Base-by-base conservation (phyloP, 2,113 vertebrate species). In the Pygoscelis adeliae region DNA sequence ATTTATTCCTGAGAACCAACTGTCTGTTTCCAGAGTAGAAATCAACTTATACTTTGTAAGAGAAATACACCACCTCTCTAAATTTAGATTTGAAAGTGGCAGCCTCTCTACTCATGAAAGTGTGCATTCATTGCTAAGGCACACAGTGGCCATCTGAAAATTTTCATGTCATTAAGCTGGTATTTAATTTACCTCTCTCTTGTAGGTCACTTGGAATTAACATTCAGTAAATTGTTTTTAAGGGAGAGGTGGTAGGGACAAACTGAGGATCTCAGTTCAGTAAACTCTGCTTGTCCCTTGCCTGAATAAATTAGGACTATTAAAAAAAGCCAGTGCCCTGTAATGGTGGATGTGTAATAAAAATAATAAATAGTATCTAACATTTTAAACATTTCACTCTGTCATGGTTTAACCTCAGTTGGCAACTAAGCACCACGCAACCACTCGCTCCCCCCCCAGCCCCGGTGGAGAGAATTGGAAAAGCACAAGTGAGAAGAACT, bases 61-160 rank as follows among this genome's bases (percentile, higher is more conserved):
- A 90, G 30, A 96, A 93, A 90, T 97, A 74, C 46, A 81, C 90
- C 95, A 91, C 61, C 65, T 95, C 77, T 93, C 96, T 98, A 98
- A 96, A 98, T 94, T 98, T 98, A 97, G 96, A 74, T 97, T 95
- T 96, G 56, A 89, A 95, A 93, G 90, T 92, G 95, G 73, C 89
- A 96, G 40, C 19, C 32, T 95, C 70, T 85, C 46, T 85, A 15
- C 27, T 83, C 7, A 80, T 98, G 90, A 98, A 97, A 97, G 97
- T 83, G 69, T 85, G 66, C 78, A 97, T 98, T 98, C 98, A 98
- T 93, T 91, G n/a, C 55, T 78, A 90, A 26, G 29, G 52, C 87
- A 97, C 91, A 92, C 80, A 91, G 93, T 55, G 85, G 59, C 62
- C 70, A 61, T 74, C 67, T 79, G 90, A 94, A 97, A 98, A 96